Conservation (phyloP, 2,797 vertebrate species). For the Protonibea diacanthus region DNA sequence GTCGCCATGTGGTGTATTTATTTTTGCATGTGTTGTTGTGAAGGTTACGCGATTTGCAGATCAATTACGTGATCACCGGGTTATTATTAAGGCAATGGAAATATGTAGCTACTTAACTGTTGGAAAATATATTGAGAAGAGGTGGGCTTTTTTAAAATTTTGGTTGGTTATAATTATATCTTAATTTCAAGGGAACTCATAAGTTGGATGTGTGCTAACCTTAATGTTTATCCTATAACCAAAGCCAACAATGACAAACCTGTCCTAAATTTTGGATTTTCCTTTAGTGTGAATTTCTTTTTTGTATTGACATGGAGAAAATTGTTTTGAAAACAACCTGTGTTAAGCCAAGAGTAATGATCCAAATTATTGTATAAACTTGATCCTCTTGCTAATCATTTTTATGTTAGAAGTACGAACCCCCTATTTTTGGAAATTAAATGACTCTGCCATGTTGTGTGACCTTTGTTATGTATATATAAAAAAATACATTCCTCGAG, state of each 20-base stretch:
- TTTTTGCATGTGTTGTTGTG: conserved; percentile 58
- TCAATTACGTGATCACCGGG: conserved; percentile 26
- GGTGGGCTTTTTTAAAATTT: conserved; percentile 8
- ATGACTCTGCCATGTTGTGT: conserved; percentile 38
- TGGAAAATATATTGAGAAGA: conserved; percentile 19
- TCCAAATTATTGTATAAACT: conserved; percentile 13
- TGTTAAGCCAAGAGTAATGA: conserved; percentile 29
- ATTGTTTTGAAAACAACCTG: conserved; percentile 5
- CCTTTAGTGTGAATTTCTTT: conserved; percentile 9
- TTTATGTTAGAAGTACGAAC: not conserved
- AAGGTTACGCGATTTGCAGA: conserved; percentile 45
- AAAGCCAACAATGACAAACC: conserved; percentile 43
- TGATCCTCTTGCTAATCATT: conserved; percentile 27
- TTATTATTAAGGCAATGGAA: conserved; percentile 45
- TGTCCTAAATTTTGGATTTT: conserved; percentile 25
- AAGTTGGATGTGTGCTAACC: conserved; percentile 28
- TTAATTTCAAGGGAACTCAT: conserved; percentile 26
- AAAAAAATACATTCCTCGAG: conserved; percentile 64
- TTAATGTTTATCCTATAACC: conserved; percentile 31
- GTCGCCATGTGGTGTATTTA: conserved; percentile 44
- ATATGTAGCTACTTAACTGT: conserved; percentile 29
- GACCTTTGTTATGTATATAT: conserved; percentile 45
- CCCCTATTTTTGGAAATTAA: not conserved
- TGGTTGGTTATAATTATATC: conserved; percentile 15
- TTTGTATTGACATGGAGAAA: conserved; percentile 28